Evolutionary conservation across 2,113 vertebrate species (phyloP).

Genomic region (Dolichallabes microphthalmus): DNA sequence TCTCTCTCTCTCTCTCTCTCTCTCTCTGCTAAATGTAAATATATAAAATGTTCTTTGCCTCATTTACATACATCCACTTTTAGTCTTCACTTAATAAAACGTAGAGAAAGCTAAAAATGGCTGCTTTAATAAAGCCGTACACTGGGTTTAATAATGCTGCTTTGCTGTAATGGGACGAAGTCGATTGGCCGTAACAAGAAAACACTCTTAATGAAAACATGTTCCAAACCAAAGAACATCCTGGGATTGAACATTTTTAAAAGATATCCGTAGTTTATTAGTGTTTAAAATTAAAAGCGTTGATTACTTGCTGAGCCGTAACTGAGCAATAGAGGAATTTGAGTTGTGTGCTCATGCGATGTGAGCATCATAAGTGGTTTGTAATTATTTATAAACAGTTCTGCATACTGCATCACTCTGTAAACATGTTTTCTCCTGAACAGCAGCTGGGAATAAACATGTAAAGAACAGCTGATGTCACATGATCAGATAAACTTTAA

Average conservation of each 20-base stretch:
- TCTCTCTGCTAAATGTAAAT: background rate
- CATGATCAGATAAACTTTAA: background rate
- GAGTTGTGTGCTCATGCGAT: background rate
- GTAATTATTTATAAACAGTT: background rate
- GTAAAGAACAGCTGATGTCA: background rate
- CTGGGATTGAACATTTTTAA: background rate
- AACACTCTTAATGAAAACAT: background rate
- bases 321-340: background rate
- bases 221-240: background rate
- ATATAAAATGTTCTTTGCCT: background rate
- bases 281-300: background rate
- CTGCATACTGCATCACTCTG: background rate
- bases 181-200: conserved; percentile 8
- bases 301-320: background rate
- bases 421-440: background rate
- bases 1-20: background rate
- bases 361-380: background rate
- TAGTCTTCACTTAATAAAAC: background rate
- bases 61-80: background rate
- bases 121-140: background rate
- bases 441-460: conserved; percentile 5
- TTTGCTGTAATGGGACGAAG: conserved; percentile 20
- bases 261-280: background rate
- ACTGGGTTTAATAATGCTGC: background rate
- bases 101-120: conserved; percentile 3